These are phyloP conservation scores for Euwallacea similis DNA, from an alignment of 1,140 invertebrate species.

Conservation along the genomic window DNA sequence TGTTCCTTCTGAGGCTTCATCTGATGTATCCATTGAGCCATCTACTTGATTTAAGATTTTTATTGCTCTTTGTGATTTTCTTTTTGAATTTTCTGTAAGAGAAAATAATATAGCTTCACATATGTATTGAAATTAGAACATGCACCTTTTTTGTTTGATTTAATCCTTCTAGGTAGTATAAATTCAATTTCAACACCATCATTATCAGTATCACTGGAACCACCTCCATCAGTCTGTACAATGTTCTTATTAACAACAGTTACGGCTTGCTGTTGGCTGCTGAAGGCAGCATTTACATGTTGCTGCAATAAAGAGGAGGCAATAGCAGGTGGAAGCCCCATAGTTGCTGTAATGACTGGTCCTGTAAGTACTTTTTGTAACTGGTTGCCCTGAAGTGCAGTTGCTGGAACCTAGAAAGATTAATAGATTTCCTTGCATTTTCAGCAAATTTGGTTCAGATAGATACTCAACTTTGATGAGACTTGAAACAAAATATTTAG, in stretches of 20 bases:
- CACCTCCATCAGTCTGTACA: constrained; percentile 50
- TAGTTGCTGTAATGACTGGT: constrained; percentile 82
- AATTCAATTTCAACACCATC: constrained; percentile 39
- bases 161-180: constrained; percentile 35
- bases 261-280: constrained; percentile 45
- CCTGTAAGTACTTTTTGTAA: constrained; percentile 73
- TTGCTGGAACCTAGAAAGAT: constrained; percentile 69
- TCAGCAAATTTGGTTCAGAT: no score
- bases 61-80: constrained; percentile 8
- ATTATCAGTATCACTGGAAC: constrained; percentile 32
- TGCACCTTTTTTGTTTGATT: constrained; percentile 25
- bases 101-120: background rate
- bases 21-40: constrained; percentile 75
- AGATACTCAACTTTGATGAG: no score
- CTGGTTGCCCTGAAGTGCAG: constrained; percentile 69
- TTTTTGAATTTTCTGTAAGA: constrained; percentile 13
- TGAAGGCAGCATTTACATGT: constrained; percentile 80
- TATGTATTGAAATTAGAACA: no score
- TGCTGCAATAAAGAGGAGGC: constrained; percentile 80
- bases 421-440: no score
- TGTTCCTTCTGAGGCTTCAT: constrained; percentile 69
- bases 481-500: no score
- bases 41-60: constrained; percentile 53
- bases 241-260: constrained; percentile 47
- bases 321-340: constrained; percentile 74